Percentiles rank a stretch among this genome's conserved stretches.
phyloP scores from a whole-genome alignment of 2,113 vertebrate genomes.

The Myanophis thanlyinensis region DNA sequence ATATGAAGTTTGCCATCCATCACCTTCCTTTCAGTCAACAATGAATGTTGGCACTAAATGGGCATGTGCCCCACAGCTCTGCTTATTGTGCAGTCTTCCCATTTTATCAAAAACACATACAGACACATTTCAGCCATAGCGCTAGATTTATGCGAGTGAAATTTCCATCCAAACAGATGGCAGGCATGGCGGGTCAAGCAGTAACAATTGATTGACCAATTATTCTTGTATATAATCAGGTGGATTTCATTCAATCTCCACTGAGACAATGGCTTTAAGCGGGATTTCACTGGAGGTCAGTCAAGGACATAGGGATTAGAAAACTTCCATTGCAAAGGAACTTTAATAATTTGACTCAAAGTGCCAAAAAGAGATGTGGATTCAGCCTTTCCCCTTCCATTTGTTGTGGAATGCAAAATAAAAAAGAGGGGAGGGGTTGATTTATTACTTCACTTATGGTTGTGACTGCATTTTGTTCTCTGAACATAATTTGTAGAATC shows the following conservation, averaged over 20 bases:
- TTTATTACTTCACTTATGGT: not conserved
- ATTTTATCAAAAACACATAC: not conserved
- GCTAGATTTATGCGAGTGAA: accelerated
- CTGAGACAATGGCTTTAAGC: not conserved
- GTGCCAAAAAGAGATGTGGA: not conserved
- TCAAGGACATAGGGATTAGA: not conserved
- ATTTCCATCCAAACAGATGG: not conserved
- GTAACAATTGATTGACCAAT: not conserved
- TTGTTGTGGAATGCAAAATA: not conserved
- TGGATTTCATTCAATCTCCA: not conserved
- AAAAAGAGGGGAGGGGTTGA: not conserved
- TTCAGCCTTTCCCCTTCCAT: too few relatives aligned
- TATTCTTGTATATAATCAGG: not conserved
- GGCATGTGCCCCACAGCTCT: not conserved
- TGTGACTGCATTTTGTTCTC: not conserved
- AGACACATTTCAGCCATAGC: not conserved
- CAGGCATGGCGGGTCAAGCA: not conserved
- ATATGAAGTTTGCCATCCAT: not conserved
- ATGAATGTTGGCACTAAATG: too few relatives aligned
- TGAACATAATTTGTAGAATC: not conserved
- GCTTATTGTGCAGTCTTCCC: not conserved
- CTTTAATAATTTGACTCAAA: not conserved
- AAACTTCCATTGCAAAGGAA: not conserved
- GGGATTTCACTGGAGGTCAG: not conserved
- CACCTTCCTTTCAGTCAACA: not conserved